A percentile compares a stretch with the other conserved stretches of the same genome.
Conservation (phyloP, 2,888 invertebrate species). For the Pteria penguin region DNA sequence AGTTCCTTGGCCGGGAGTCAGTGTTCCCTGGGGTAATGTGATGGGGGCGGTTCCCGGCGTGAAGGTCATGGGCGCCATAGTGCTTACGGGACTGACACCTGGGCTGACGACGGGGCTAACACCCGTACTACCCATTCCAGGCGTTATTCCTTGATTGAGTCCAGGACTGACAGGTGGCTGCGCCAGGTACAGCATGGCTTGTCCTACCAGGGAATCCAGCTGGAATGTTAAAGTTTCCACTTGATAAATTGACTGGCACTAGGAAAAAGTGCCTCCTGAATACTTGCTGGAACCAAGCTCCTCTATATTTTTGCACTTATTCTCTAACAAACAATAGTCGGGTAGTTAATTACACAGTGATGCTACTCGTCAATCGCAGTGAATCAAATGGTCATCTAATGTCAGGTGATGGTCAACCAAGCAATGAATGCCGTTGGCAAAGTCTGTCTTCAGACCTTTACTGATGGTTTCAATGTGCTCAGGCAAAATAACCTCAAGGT, state of each 20-base stretch:
- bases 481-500: background rate
- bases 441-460: background rate
- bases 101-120: constrained; percentile 51
- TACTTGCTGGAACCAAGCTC: too few relatives aligned
- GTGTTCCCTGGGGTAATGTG: constrained; percentile 28
- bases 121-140: constrained; percentile 46
- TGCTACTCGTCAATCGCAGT: too few relatives aligned
- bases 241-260: too few relatives aligned
- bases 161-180: constrained; percentile 53
- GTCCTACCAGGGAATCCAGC: constrained; percentile 37
- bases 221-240: constrained; percentile 14
- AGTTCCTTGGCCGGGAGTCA: constrained; percentile 32
- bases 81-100: constrained; percentile 46
- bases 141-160: constrained; percentile 23
- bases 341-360: too few relatives aligned
- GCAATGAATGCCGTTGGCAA: too few relatives aligned
- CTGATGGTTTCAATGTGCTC: background rate
- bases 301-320: too few relatives aligned
- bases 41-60: constrained; percentile 43
- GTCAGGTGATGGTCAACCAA: too few relatives aligned
- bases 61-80: constrained; percentile 40
- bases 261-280: too few relatives aligned
- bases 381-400: too few relatives aligned
- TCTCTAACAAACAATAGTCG: too few relatives aligned
- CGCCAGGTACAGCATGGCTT: constrained; percentile 55